Evolutionary conservation across 1,140 invertebrate species (phyloP).

Genomic region (Atta colombica): DNA sequence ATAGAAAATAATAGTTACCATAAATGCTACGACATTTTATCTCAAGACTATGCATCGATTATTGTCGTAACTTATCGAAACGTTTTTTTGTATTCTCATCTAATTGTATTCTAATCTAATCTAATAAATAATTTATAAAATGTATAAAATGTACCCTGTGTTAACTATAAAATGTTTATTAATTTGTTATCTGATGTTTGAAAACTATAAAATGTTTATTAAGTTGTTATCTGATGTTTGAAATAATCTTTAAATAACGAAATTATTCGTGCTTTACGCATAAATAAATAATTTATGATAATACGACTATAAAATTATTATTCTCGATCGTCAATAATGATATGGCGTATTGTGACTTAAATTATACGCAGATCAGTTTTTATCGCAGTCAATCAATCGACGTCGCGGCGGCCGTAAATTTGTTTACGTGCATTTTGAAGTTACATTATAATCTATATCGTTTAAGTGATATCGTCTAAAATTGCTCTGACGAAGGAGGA

Average conservation of each 20-base stretch:
- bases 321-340: constrained; percentile 14
- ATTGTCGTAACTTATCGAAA: neutral
- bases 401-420: constrained; percentile 49
- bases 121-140: no score
- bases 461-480: constrained; percentile 40
- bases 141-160: neutral
- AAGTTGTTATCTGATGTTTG: neutral
- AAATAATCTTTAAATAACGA: neutral
- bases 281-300: neutral
- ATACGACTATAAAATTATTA: constrained; percentile 5
- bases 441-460: constrained; percentile 39
- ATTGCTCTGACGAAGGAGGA: constrained; percentile 32
- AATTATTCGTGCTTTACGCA: neutral
- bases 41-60: neutral
- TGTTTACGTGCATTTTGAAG: constrained; percentile 44
- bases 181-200: neutral
- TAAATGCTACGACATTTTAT: neutral
- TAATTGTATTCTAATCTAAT: no score
- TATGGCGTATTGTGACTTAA: neutral
- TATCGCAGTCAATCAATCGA: neutral
- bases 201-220: constrained; percentile 1
- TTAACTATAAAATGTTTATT: neutral
- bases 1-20: neutral
- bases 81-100: no score
- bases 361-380: constrained; percentile 11